Evolutionary conservation across 2,888 invertebrate genomes (phyloP).

Genomic region (Erebia ligea): DNA sequence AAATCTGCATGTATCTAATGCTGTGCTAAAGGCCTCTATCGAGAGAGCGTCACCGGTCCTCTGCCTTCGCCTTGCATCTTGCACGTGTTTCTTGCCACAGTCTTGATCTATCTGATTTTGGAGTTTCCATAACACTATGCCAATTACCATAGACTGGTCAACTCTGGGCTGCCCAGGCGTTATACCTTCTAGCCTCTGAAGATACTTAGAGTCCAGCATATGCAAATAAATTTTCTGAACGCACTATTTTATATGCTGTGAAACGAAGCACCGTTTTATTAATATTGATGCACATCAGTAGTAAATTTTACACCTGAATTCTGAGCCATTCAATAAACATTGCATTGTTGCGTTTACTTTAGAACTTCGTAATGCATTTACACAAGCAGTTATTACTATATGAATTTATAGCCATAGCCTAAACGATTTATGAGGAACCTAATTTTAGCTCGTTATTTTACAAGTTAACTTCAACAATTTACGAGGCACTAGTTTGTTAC

Average conservation of each 20-base stretch:
- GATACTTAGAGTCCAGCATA: too few relatives aligned
- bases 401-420: slow-evolving; percentile 1
- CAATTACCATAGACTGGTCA: too few relatives aligned
- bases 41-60: too few relatives aligned
- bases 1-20: too few relatives aligned
- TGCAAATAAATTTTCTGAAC: background rate
- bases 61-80: too few relatives aligned
- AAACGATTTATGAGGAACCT: slow-evolving; percentile 10
- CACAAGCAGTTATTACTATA: slow-evolving; percentile 10
- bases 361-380: slow-evolving; percentile 9
- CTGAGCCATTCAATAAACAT: background rate
- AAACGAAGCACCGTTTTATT: background rate
- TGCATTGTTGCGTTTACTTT: slow-evolving; percentile 14
- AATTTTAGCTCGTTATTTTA: slow-evolving; percentile 6
- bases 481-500: background rate
- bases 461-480: background rate
- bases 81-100: too few relatives aligned
- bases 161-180: too few relatives aligned
- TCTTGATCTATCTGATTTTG: too few relatives aligned
- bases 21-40: too few relatives aligned
- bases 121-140: too few relatives aligned
- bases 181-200: too few relatives aligned
- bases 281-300: background rate
- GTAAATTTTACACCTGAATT: slow-evolving; percentile 2
- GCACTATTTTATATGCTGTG: background rate